Conservation (phyloP, 2,888 invertebrate genomes). For the Chloroclystis v-ata region DNA sequence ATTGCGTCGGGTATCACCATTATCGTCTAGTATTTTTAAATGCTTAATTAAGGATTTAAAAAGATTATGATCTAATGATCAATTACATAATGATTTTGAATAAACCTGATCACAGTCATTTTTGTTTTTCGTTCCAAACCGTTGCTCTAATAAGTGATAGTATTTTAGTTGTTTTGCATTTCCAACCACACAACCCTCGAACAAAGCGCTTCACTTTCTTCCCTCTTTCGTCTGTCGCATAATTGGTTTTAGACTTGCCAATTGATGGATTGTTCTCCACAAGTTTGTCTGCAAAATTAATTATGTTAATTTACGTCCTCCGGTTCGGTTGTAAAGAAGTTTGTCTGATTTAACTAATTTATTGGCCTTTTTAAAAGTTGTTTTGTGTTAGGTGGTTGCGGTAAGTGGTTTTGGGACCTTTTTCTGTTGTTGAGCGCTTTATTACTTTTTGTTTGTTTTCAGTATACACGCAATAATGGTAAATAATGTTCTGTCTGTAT, state of each 20-base stretch:
- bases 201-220: slow-evolving; percentile 23
- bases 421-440: neutral
- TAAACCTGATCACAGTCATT: too few species aligned
- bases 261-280: slow-evolving; percentile 64
- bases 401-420: slow-evolving; percentile 5
- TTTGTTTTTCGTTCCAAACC: too few species aligned
- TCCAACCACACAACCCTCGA: neutral
- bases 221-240: slow-evolving; percentile 37
- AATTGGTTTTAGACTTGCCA: slow-evolving; percentile 55
- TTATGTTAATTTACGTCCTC: slow-evolving; percentile 56
- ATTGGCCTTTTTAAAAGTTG: slow-evolving; percentile 40
- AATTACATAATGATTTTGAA: too few species aligned
- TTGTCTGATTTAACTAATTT: slow-evolving; percentile 25
- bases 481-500: too few species aligned
- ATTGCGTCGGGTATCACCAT: too few species aligned
- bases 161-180: too few species aligned
- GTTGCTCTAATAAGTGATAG: too few species aligned
- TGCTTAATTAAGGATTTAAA: too few species aligned
- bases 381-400: slow-evolving; percentile 18
- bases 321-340: slow-evolving; percentile 7
- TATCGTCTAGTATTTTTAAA: too few species aligned
- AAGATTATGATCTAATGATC: too few species aligned
- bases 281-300: slow-evolving; percentile 63
- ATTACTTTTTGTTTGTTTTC: neutral
- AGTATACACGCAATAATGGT: too few species aligned